Base-by-base conservation (phyloP, 2,797 vertebrate species). In the Moxostoma hubbsi region DNA sequence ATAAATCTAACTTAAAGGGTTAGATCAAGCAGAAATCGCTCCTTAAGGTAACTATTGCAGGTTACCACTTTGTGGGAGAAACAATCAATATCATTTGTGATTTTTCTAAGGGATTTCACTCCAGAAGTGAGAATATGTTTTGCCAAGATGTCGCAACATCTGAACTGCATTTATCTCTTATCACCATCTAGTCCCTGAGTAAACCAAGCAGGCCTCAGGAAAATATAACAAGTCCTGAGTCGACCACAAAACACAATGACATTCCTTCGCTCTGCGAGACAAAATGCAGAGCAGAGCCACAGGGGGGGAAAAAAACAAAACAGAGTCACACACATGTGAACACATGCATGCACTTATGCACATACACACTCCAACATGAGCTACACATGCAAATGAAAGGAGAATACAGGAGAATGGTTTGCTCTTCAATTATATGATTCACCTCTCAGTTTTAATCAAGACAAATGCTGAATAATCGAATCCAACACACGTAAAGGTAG, bases 171-270 rank as follows among this genome's bases (percentile, higher is more conserved):
- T 67, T 15, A 72, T 79, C 54, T 76, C 12, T 72, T 46, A 76
- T 71, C 10, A 55, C 8, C 12, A 80, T 79, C 53, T 53, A 51
- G 47, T 36, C 5, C 61, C 9, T 46, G 36, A 66, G 66, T 36
- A 66, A 71, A 73, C 73, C 68, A 67, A 49, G 58, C 55, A 43
- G 43, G 36, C 61, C 66, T 72, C 54, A 80, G 81, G 54, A 79
- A 82, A 36, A 50, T 47, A 82, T 75, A 79, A 74, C 59, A 64
- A 55, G 66, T 59, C 50, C 73, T 45, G 11, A 69, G 45, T 50
- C 53, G 12, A 83, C 53, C 66, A 80, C 77, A 75, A 64, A 69
- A 79, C 54, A 55, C 61, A 75, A 65, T 65, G 53, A 43, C 51
- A 75, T 70, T 24, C 43, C 68, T 65, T 79, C 8, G 68, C 47